Conservation (phyloP, 2,797 vertebrate genomes). For the Uromys caudimaculatus region DNA sequence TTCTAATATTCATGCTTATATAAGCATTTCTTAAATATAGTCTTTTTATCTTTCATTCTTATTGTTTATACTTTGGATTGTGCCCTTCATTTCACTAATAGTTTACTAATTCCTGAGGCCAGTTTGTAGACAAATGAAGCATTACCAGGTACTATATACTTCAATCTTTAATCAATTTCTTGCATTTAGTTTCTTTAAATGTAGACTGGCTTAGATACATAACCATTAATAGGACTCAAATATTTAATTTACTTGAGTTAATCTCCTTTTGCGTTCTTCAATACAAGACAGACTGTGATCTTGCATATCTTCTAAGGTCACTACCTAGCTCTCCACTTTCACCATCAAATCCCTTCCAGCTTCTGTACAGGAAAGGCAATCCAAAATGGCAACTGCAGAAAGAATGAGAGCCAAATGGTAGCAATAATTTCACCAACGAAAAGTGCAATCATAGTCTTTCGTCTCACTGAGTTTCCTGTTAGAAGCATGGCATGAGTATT, state of each 20-base stretch:
- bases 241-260: not conserved
- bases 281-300: not conserved
- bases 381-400: not conserved
- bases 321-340: not conserved
- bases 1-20: slow-evolving; percentile 7
- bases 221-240: not conserved
- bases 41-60: not conserved
- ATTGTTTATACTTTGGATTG: not conserved
- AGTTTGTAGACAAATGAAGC: not conserved
- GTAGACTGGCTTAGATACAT: not conserved
- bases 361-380: not conserved
- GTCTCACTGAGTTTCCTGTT: not conserved
- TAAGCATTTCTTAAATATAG: slow-evolving; percentile 22
- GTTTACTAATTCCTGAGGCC: not conserved
- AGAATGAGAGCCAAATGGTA: not conserved
- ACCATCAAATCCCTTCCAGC: not conserved
- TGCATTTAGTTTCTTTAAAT: not conserved
- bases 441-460: not conserved
- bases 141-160: accelerated
- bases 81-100: not conserved
- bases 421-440: not conserved
- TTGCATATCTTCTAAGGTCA: not conserved
- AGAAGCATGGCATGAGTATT: not conserved
- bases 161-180: not conserved
- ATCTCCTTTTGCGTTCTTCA: not conserved